phyloP scores from a whole-genome alignment of 2,888 invertebrate genomes.

The Campoletis raptor region DNA sequence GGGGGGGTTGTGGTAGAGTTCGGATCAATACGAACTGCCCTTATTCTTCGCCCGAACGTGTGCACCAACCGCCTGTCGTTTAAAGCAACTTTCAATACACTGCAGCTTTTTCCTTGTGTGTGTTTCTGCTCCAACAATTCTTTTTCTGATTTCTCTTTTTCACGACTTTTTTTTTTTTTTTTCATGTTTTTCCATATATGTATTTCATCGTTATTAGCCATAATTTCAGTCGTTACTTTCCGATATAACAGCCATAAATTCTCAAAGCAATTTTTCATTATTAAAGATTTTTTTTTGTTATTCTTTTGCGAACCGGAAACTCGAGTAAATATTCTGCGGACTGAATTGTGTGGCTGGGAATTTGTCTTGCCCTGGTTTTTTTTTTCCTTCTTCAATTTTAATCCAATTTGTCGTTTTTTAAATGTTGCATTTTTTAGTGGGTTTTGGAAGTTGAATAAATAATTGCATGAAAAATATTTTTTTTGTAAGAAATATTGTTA shows the following conservation, averaged over 20 bases:
- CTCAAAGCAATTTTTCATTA: not conserved
- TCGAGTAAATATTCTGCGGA: not conserved
- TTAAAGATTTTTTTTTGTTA: not conserved
- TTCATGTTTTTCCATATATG: not conserved
- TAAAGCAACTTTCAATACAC: slow-evolving; percentile 39
- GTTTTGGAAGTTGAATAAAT: not conserved
- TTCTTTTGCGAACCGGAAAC: not conserved
- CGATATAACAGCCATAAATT: not conserved
- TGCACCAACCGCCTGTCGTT: slow-evolving; percentile 64
- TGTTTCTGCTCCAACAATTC: slow-evolving; percentile 21
- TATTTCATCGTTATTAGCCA: not conserved
- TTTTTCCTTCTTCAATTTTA: not conserved
- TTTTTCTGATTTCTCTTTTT: slow-evolving; percentile 28
- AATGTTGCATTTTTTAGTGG: not conserved
- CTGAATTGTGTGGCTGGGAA: not conserved
- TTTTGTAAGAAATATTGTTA: not conserved
- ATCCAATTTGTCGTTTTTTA: not conserved
- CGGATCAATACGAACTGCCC: slow-evolving; percentile 84
- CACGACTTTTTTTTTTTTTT: not conserved
- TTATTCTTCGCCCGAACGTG: slow-evolving; percentile 80
- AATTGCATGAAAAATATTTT: not conserved
- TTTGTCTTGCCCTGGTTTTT: not conserved
- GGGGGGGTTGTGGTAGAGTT: slow-evolving; percentile 74
- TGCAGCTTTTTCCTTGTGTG: slow-evolving; percentile 39
- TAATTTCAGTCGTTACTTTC: not conserved